Percentiles rank a stretch among this genome's conserved stretches.
These are phyloP conservation scores for Microcebus ravelobensis DNA, from an alignment of 2,113 vertebrate genomes.

Conservation along the genomic window DNA sequence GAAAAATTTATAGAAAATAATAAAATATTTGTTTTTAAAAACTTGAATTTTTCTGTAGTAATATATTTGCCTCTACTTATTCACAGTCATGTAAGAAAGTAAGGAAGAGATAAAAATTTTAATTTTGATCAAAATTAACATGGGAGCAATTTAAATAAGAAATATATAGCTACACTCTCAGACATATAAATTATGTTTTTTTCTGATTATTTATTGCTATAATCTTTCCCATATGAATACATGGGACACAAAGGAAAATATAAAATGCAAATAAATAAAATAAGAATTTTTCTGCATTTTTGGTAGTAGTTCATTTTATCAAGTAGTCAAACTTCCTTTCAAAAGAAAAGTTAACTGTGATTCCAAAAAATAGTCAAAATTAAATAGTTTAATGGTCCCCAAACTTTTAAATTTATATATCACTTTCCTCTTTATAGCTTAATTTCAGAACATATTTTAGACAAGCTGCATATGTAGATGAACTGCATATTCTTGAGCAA, in stretches of 20 bases:
- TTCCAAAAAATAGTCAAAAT: not conserved
- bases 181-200: not conserved
- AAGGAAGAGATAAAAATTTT: not conserved
- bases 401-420: not conserved
- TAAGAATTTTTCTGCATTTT: not conserved
- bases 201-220: not conserved
- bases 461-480: not conserved
- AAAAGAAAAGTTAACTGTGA: not conserved
- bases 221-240: not conserved
- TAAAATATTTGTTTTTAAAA: not conserved
- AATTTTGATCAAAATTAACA: not conserved
- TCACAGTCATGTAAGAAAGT: not conserved
- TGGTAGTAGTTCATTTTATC: not conserved
- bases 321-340: not conserved
- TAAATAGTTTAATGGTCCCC: not conserved
- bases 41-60: not conserved
- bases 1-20: not conserved
- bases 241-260: not conserved
- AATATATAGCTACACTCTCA: not conserved
- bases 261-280: not conserved
- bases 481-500: not conserved
- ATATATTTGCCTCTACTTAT: not conserved
- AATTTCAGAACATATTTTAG: not conserved
- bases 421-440: not conserved
- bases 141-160: not conserved